These are phyloP conservation scores for Tragelaphus eurycerus DNA, from an alignment of 2,797 vertebrate genomes.

Conservation along the genomic window DNA sequence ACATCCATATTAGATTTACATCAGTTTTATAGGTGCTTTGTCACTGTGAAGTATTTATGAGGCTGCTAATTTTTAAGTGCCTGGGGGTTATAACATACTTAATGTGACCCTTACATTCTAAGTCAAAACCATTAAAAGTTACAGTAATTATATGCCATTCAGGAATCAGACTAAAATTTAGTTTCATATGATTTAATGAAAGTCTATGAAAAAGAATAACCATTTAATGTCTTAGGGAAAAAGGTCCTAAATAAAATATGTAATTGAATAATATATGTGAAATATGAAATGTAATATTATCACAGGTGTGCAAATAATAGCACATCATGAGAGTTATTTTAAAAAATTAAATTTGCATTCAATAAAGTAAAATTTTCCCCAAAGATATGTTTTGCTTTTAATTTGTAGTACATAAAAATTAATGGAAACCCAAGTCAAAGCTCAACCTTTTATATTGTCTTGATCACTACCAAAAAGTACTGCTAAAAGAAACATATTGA, in stretches of 20 bases:
- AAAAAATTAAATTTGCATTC: background rate
- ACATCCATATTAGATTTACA: slow-evolving; percentile 81
- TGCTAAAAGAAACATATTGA: background rate
- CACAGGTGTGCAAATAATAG: background rate
- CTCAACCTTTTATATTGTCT: background rate
- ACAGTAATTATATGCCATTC: slow-evolving; percentile 69
- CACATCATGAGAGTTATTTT: background rate
- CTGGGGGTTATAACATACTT: slow-evolving; percentile 76
- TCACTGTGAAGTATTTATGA: slow-evolving; percentile 82
- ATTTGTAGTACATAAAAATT: background rate
- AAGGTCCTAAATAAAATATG: background rate
- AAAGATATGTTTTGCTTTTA: background rate
- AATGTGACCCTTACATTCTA: slow-evolving; percentile 77
- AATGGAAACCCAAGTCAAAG: background rate
- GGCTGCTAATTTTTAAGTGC: slow-evolving; percentile 80
- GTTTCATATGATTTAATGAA: slow-evolving; percentile 51
- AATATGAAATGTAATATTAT: background rate
- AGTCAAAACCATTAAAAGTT: slow-evolving; percentile 63
- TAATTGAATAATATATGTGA: background rate
- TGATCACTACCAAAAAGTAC: background rate
- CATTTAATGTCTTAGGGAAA: background rate
- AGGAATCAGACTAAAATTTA: slow-evolving; percentile 55
- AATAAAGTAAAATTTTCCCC: background rate
- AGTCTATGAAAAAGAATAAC: background rate
- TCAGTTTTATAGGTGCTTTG: slow-evolving; percentile 80